Evolutionary conservation across 1,140 invertebrate species (phyloP), one percentile per base, ranked within the genome.

Genomic region (Sweltsa coloradensis): DNA sequence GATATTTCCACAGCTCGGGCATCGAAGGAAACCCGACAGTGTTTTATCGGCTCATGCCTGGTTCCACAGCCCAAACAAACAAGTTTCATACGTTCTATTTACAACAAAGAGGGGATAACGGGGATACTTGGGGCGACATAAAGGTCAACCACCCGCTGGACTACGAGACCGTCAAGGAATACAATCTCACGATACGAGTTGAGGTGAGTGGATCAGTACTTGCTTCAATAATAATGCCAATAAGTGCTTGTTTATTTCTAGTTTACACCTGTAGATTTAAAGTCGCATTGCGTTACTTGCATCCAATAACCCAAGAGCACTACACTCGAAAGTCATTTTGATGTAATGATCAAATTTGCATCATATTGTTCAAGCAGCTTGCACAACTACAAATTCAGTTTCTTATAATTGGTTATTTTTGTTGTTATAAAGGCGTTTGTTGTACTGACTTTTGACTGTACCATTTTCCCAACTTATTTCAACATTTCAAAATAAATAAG

Each of bases 121-220:
- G 85, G 22, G 85, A 84, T 53, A 92, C 88, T 53, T 94, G 89
- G 87, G 89, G 88, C 9, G 89, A 93, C 61, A 89, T 95, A 65
- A 90, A 93, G 74, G 89, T 95, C 50, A 94, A 96, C 71, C 89
- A 94, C 73, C 89, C 88, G 13, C 67, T 96, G 53, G 91, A 96
- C 68, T 96, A 89, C 63, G 91, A 95, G 65, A 88, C 80, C 55
- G 92, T 94, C 63, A 90, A 90, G 67, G 89, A 94, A 64, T 96
- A 95, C 63, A 95, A 94, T 75, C 69, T 96, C 47, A 96, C 91
- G 4, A 89, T 96, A 63, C 79, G 91, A 64, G 91, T 94, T 34
- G 90, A 93, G 82, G 89, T 93, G 69, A 72, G 74, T 68, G 34
- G 37, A 37, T 19, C 29, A 11, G n/a, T 31, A 31, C n/a, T 31